phyloP scores from a whole-genome alignment of 2,888 invertebrate genomes.

The Lymantria dispar region DNA sequence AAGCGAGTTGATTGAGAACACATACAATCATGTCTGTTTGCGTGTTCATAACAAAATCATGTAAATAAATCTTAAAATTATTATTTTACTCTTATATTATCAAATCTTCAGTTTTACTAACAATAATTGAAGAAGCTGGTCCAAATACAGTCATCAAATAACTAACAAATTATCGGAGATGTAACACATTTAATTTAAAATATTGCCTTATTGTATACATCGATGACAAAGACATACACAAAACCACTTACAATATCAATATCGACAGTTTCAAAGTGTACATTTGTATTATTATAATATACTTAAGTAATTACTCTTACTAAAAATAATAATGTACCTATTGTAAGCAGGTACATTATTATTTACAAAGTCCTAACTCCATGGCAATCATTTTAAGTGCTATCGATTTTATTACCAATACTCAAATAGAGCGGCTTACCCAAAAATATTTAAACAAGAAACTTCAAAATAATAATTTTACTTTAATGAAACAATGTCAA shows the following conservation, averaged over 20 bases:
- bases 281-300: conserved; percentile 31
- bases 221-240: conserved; percentile 46
- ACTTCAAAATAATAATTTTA: not conserved
- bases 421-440: not conserved
- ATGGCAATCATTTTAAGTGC: conserved; percentile 20
- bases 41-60: conserved; percentile 34
- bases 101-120: conserved; percentile 65
- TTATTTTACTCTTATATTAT: conserved; percentile 40
- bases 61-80: conserved; percentile 44
- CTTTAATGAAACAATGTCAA: too few relatives aligned
- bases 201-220: conserved; percentile 24
- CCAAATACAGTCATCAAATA: conserved; percentile 57
- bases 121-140: conserved; percentile 64
- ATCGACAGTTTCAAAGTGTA: conserved; percentile 55
- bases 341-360: conserved; percentile 19
- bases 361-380: conserved; percentile 14
- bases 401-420: conserved; percentile 7
- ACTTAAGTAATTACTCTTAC: conserved; percentile 33
- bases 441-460: not conserved
- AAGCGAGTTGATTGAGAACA: conserved; percentile 37
- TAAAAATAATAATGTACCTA: too few relatives aligned
- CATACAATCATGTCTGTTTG: conserved; percentile 15
- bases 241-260: conserved; percentile 49
- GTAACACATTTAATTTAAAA: conserved; percentile 24
- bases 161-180: conserved; percentile 44